These are phyloP conservation scores for Notamacropus eugenii DNA, from an alignment of 2,797 vertebrate species.

Conservation along the genomic window DNA sequence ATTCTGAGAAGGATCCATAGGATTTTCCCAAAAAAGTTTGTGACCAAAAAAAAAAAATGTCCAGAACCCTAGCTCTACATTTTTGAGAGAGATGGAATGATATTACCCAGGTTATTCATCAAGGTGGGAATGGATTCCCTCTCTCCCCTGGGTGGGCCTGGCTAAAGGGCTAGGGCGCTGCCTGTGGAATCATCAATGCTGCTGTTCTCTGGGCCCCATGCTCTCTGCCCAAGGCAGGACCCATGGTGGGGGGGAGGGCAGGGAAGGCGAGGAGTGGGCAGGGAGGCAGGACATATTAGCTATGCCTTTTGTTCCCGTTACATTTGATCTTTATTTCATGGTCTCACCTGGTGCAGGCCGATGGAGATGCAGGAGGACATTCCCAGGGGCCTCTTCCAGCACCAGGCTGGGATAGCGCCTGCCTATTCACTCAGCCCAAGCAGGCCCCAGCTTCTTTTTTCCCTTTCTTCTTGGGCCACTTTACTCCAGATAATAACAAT, in stretches of 20 bases:
- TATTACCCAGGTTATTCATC: background rate
- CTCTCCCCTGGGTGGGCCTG: background rate
- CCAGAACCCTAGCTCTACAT: background rate
- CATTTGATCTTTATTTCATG: constrained; percentile 3
- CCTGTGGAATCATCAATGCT: background rate
- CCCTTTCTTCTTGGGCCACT: background rate
- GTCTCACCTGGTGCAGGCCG: background rate
- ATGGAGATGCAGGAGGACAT: background rate
- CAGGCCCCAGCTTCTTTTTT: background rate
- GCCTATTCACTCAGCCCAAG: background rate
- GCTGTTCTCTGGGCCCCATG: background rate
- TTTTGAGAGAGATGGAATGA: background rate
- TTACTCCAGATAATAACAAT: background rate
- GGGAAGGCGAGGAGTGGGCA: background rate
- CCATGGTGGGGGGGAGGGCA: background rate
- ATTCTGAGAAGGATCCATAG: background rate
- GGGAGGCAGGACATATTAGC: background rate
- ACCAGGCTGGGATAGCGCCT: background rate
- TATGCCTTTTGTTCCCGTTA: background rate
- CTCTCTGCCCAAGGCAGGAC: background rate
- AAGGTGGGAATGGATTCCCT: background rate
- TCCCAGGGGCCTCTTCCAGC: background rate
- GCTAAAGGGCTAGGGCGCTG: background rate
- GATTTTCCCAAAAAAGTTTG: background rate
- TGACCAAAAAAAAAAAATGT: background rate